Percentiles rank a stretch among this genome's conserved stretches.
Conservation (phyloP, 2,888 invertebrate genomes). For the Folsomia manolachei region DNA sequence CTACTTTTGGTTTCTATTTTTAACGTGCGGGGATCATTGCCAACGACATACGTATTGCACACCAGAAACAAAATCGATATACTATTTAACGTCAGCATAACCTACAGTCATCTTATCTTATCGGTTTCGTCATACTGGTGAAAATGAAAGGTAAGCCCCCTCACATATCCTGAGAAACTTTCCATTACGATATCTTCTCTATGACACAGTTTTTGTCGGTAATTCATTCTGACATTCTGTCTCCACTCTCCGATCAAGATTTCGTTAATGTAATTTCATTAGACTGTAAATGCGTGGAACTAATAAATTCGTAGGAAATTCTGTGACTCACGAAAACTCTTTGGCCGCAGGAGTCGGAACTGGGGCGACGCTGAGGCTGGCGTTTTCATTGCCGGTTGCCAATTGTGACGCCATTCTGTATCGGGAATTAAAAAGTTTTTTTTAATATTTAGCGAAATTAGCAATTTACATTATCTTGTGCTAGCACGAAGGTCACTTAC, state of each 20-base stretch:
- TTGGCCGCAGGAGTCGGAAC: background rate
- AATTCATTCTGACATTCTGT: too few relatives aligned
- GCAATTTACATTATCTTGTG: too few relatives aligned
- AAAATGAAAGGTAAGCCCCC: too few relatives aligned
- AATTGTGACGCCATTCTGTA: background rate
- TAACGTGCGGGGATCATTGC: background rate
- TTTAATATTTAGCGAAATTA: background rate
- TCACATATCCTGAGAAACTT: background rate
- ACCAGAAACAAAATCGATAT: too few relatives aligned
- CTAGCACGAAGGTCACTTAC: background rate
- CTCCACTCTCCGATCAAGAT: too few relatives aligned
- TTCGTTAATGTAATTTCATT: background rate
- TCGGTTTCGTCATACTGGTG: too few relatives aligned
- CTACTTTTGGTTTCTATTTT: background rate
- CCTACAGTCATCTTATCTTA: too few relatives aligned
- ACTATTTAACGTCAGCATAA: too few relatives aligned
- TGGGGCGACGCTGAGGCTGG: background rate
- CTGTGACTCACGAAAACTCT: background rate
- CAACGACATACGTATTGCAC: background rate
- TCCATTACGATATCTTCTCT: too few relatives aligned
- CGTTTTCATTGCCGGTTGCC: background rate
- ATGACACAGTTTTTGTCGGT: too few relatives aligned
- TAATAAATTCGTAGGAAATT: background rate
- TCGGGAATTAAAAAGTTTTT: background rate
- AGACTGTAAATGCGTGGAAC: background rate